Base-by-base conservation (phyloP, 2,888 invertebrate genomes). In the Lysandra bellargus region DNA sequence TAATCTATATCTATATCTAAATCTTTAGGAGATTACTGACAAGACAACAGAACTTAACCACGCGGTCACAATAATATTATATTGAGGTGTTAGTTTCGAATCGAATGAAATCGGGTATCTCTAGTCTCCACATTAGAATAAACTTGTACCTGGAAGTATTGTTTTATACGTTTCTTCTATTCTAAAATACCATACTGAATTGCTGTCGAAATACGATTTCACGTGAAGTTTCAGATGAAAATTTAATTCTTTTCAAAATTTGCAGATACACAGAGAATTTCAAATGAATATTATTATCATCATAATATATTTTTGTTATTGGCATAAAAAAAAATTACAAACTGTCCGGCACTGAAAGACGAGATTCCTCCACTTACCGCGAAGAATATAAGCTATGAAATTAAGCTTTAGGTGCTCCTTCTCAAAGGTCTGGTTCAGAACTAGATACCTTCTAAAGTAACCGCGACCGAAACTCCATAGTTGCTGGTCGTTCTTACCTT, bases 61-160 rank as follows among this genome's bases (percentile, higher is more conserved):
- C 37, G 33, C 33, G 33, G 33, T 14, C 33, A 69, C 69, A 33
- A 4, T 69, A 69, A 69, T 69, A 69, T 69, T 69, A 69, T 69
- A 69, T 69, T 69, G 69, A 69, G 69, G 69, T 69, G 69, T 69
- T 14, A 4, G 69, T 33, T 69, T 69, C 69, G 69, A 33, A 69
- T 33, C 69, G 69, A 69, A 69, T 69, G 69, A 69, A 69, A 69
- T 69, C 14, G 69, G 69, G 37, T 69, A 69, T 17, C 14, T 69
- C 4, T 57, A 57, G 53, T 57, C 14, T 49, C 12, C 12, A n/a
- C 75, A 75, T 75, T 49, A 75, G 44, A 75, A 53, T 75, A 75
- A 75, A 44, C 75, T 75, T 75, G 75, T 75, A 44, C 69, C 33
- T 64, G 23, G 23, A 9, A 30, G 44, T 75, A 30, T 44, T 44